Evolutionary conservation across 2,888 invertebrate genomes (phyloP).

Genomic region (Drosophila longiperda): DNA sequence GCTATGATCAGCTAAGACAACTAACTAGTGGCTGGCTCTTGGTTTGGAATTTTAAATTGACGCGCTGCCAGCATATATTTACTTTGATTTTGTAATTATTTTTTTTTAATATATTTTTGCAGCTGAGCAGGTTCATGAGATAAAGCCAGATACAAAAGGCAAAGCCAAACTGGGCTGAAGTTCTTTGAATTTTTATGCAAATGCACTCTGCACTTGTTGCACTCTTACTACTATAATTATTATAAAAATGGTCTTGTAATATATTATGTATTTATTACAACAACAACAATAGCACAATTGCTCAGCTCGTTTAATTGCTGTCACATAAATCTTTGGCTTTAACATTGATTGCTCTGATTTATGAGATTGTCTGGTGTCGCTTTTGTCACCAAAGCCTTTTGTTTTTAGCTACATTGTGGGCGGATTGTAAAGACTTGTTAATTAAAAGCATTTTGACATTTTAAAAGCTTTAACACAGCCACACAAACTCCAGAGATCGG

Average conservation of each 20-base stretch:
- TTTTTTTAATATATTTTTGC: constrained; percentile 3
- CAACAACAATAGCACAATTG: constrained; percentile 57
- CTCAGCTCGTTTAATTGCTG: constrained; percentile 66
- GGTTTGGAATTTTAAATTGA: constrained; percentile 58
- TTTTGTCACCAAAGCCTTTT: constrained; percentile 59
- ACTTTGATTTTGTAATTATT: constrained; percentile 59
- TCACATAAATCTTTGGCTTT: constrained; percentile 65
- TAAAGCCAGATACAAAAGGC: constrained; percentile 2
- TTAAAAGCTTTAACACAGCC: constrained; percentile 23
- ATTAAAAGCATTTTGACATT: constrained; percentile 64
- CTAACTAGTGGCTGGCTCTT: constrained; percentile 37
- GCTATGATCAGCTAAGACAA: constrained; percentile 32
- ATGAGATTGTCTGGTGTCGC: constrained; percentile 47
- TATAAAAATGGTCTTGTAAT: constrained; percentile 6
- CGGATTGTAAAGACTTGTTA: constrained; percentile 21
- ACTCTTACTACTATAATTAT: constrained; percentile 13
- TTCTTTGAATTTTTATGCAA: constrained; percentile 59
- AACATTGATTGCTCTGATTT: constrained; percentile 57
- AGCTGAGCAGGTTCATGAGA: constrained; percentile 53
- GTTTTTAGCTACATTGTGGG: constrained; percentile 39
- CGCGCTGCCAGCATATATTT: constrained; percentile 60
- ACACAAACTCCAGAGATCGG: neutral
- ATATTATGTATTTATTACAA: constrained; percentile 38
- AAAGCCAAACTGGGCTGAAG: constrained; percentile 26
- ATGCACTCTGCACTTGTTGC: constrained; percentile 58